Base-by-base conservation (phyloP, 2,888 invertebrate species). In the Automeris io region DNA sequence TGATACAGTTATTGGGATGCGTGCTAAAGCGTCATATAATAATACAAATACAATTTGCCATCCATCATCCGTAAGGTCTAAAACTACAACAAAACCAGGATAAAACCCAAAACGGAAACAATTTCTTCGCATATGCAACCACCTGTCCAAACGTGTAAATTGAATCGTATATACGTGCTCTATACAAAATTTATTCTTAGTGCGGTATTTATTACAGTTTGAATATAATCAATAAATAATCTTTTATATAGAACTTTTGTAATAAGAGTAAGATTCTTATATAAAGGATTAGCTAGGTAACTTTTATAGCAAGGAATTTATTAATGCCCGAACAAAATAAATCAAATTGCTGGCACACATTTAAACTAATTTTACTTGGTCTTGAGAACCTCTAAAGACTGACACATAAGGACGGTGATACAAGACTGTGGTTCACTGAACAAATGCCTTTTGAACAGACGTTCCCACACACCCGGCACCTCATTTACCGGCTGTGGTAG, bases 401-500 rank as follows among this genome's bases (percentile, higher is more conserved):
- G 16, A 26, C 29, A 22, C 5, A 34, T 39, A 13, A 34, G 29
- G 22, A 39, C 18, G 26, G 9, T n/a, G 23, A 34, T 25, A 23
- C 21, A 34, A 34, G 11, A 22, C 18, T 29, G 16, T 11, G 16
- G 26, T 16, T 11, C 7, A 39, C 18, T 29, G 18, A 18, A 34
- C 34, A 34, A 29, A 23, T 11, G 18, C 38, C 38, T 33, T 11
- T 31, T 23, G 46, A 47, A 49, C 51, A 51, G 41, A 57, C 50
- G 63, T 63, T 81, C 72, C 70, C 76, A 80, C 76, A 71, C 59
- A 57, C 57, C 57, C 46, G 50, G 34, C 55, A 56, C 56, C 61
- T 51, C 43, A 55, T 49, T 66, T 73, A 70, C 69, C 66, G 48
- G 55, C n/a, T n/a, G n/a, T 45, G 47, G 45, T 42, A 44, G 49